Conservation (phyloP, 2,888 invertebrate genomes). For the Hedychridium roseum region DNA sequence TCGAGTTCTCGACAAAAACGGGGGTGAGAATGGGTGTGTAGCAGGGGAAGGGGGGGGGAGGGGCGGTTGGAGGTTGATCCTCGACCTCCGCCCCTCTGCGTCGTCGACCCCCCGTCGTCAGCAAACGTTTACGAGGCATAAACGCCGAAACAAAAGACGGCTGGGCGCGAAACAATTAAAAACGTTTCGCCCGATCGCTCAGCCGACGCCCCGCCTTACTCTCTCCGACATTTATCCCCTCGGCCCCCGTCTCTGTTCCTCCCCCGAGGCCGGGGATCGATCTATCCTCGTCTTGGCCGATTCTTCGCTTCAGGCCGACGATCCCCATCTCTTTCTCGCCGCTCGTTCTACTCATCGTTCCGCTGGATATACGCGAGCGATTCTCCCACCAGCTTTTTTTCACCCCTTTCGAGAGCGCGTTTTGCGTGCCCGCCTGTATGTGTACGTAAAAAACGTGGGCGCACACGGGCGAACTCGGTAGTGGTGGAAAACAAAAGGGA, state of each 20-base stretch:
- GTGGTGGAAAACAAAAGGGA: slow-evolving; percentile 54
- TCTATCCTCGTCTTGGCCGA: slow-evolving; percentile 13
- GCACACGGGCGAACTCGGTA: slow-evolving; percentile 1
- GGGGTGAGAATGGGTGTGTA: not conserved
- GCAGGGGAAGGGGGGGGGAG: not conserved
- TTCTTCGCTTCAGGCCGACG: no score
- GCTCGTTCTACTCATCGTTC: slow-evolving; percentile 28
- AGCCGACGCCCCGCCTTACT: slow-evolving; percentile 29
- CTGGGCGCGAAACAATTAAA: slow-evolving; percentile 63
- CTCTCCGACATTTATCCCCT: slow-evolving; percentile 11
- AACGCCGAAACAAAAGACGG: slow-evolving; percentile 61
- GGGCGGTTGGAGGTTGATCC: not conserved
- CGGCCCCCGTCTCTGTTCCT: slow-evolving; percentile 18
- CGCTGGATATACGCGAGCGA: slow-evolving; percentile 20
- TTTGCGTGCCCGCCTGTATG: not conserved
- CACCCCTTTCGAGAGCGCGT: slow-evolving; percentile 32
- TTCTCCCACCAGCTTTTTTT: slow-evolving; percentile 19
- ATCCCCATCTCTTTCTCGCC: slow-evolving; percentile 12
- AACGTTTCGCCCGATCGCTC: slow-evolving; percentile 63
- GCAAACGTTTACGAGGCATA: slow-evolving; percentile 58
- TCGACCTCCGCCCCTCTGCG: not conserved
- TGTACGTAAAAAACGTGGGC: not conserved
- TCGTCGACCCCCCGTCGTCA: slow-evolving; percentile 33
- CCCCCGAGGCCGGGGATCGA: slow-evolving; percentile 20
- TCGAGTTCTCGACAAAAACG: no score